Conservation (phyloP, 2,888 invertebrate genomes). For the Tachystola acroxantha region DNA sequence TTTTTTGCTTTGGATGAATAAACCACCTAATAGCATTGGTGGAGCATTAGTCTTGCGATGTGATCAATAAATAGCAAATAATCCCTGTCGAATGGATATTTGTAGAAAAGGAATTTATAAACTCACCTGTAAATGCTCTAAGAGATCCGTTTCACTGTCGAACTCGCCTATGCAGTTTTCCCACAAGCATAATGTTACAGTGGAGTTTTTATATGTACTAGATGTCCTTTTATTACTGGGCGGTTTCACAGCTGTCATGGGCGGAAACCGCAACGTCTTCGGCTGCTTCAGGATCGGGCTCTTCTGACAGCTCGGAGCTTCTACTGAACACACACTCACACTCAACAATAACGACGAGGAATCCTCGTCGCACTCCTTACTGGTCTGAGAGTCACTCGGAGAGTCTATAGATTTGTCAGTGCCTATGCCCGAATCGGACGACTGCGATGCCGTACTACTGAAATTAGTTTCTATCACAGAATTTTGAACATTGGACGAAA, state of each 20-base stretch:
- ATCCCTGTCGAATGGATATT: too few species aligned
- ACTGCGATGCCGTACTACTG: slow-evolving; percentile 59
- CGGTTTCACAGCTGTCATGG: slow-evolving; percentile 60
- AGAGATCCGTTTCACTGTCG: slow-evolving; percentile 87
- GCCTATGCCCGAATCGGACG: slow-evolving; percentile 66
- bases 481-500: slow-evolving; percentile 64
- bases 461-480: slow-evolving; percentile 67
- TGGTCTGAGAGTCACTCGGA: slow-evolving; percentile 65
- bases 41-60: too few species aligned
- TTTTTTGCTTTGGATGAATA: too few species aligned
- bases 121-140: slow-evolving; percentile 91
- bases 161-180: slow-evolving; percentile 88
- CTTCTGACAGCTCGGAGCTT: slow-evolving; percentile 67
- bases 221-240: slow-evolving; percentile 50
- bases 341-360: slow-evolving; percentile 65
- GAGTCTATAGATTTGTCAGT: slow-evolving; percentile 72
- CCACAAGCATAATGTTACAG: slow-evolving; percentile 85
- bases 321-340: slow-evolving; percentile 61
- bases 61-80: too few species aligned
- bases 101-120: too few species aligned
- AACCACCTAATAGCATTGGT: too few species aligned
- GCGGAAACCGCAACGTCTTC: slow-evolving; percentile 89
- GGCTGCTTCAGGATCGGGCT: slow-evolving; percentile 89
- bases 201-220: slow-evolving; percentile 65
- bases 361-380: slow-evolving; percentile 72